These are phyloP conservation scores for Baronia brevicornis DNA, from an alignment of 2,888 invertebrate genomes.

Conservation along the genomic window DNA sequence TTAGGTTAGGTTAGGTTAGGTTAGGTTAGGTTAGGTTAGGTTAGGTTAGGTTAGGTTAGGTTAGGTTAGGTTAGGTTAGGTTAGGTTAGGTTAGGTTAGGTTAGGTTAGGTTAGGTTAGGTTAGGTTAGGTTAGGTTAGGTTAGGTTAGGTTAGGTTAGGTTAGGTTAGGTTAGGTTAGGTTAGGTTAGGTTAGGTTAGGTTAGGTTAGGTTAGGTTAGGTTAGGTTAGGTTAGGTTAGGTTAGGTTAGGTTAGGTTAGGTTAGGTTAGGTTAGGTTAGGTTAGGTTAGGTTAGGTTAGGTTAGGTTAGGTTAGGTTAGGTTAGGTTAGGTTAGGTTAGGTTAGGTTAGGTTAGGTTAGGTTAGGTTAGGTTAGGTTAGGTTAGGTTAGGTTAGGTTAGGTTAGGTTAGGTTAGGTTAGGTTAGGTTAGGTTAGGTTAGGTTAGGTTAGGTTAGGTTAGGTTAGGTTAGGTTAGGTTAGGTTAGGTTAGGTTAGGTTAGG, in stretches of 20 bases:
- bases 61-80: constrained; percentile 7
- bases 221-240: not conserved
- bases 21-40: constrained; percentile 2
- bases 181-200: not conserved
- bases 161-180: not conserved
- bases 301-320: constrained; percentile 20
- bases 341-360: constrained; percentile 17
- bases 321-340: constrained; percentile 22
- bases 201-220: not conserved
- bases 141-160: not conserved
- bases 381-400: constrained; percentile 21
- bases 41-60: constrained; percentile 7
- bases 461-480: constrained; percentile 22
- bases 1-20: constrained; percentile 16
- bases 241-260: constrained; percentile 2
- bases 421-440: constrained; percentile 21
- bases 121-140: not conserved
- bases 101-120: not conserved
- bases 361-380: constrained; percentile 21
- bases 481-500: constrained; percentile 19
- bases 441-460: constrained; percentile 23
- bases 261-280: constrained; percentile 13
- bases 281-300: constrained; percentile 19
- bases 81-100: constrained; percentile 1
- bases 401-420: constrained; percentile 15